These are phyloP conservation scores for Erebia epiphron DNA, from an alignment of 2,888 invertebrate genomes.

Conservation along the genomic window DNA sequence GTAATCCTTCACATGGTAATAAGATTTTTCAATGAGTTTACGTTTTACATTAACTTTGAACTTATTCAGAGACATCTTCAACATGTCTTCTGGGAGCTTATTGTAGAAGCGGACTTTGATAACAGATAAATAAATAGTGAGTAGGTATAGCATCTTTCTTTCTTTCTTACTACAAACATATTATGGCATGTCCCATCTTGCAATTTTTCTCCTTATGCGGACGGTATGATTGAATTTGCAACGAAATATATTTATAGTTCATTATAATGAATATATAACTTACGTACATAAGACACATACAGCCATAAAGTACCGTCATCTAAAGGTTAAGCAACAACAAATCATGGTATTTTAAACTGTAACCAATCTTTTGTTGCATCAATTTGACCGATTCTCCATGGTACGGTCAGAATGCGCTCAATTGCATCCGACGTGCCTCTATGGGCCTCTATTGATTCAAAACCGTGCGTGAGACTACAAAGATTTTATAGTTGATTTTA, in stretches of 20 bases:
- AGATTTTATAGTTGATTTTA: conserved; percentile 77
- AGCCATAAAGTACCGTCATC: conserved; percentile 19
- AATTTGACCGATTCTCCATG: conserved; percentile 75
- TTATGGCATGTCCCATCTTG: no score
- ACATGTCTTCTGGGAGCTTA: no score
- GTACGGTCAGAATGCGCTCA: conserved; percentile 67
- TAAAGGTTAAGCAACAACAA: conserved; percentile 31
- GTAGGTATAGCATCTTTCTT: no score
- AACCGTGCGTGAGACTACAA: conserved; percentile 70
- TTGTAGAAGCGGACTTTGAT: no score
- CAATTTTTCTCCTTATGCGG: no score
- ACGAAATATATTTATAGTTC: not conserved
- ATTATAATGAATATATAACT: not conserved
- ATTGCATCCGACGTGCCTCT: conserved; percentile 72
- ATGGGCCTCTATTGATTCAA: conserved; percentile 71
- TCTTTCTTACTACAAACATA: no score
- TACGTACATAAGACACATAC: not conserved
- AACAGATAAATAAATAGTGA: no score
- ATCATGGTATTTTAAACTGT: conserved; percentile 36
- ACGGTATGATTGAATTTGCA: no score
- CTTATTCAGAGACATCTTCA: no score
- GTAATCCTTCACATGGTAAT: no score
- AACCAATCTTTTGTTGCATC: conserved; percentile 47
- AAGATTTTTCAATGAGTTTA: no score
- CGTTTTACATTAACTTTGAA: no score